Conservation (phyloP, 2,113 vertebrate species). For the Stegastes partitus region DNA sequence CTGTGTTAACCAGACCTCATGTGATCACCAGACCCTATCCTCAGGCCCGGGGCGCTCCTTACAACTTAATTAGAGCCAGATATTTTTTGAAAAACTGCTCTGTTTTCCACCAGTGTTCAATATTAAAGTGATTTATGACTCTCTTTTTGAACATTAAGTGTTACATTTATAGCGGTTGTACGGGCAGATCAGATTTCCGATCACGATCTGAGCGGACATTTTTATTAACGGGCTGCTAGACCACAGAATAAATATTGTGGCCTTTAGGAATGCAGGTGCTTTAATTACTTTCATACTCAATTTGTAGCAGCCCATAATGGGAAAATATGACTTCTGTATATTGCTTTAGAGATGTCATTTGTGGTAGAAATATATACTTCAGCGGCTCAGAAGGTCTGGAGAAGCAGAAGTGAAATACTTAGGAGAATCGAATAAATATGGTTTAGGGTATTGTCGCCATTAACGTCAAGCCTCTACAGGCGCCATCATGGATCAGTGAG, state of each 20-base stretch:
- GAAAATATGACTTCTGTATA: slow-evolving; percentile 61
- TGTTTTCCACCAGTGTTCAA: slow-evolving; percentile 64
- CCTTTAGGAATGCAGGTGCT: slow-evolving; percentile 74
- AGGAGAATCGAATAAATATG: slow-evolving; percentile 51
- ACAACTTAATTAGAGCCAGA: slow-evolving; percentile 84
- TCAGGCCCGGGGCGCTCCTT: slow-evolving; percentile 56
- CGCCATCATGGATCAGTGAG: slow-evolving; percentile 48
- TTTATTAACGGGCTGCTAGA: slow-evolving; percentile 80
- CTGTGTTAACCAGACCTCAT: slow-evolving; percentile 67
- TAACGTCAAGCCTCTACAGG: slow-evolving; percentile 54
- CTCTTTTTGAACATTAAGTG: slow-evolving; percentile 81
- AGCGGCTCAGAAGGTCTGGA: slow-evolving; percentile 3
- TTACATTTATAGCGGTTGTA: slow-evolving; percentile 78
- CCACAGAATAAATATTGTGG: slow-evolving; percentile 76
- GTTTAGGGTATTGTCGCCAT: slow-evolving; percentile 35
- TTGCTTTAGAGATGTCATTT: slow-evolving; percentile 50
- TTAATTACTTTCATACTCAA: slow-evolving; percentile 82
- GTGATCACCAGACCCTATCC: slow-evolving; percentile 75
- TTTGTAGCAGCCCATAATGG: slow-evolving; percentile 66
- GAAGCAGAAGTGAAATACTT: slow-evolving; percentile 23
- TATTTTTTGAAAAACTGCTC: slow-evolving; percentile 62
- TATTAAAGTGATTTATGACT: slow-evolving; percentile 83
- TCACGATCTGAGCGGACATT: slow-evolving; percentile 76
- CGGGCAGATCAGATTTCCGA: slow-evolving; percentile 77
- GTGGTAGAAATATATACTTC: slow-evolving; percentile 16